Evolutionary conservation across 2,797 vertebrate species (phyloP).

Genomic region (Lagodon rhomboides): DNA sequence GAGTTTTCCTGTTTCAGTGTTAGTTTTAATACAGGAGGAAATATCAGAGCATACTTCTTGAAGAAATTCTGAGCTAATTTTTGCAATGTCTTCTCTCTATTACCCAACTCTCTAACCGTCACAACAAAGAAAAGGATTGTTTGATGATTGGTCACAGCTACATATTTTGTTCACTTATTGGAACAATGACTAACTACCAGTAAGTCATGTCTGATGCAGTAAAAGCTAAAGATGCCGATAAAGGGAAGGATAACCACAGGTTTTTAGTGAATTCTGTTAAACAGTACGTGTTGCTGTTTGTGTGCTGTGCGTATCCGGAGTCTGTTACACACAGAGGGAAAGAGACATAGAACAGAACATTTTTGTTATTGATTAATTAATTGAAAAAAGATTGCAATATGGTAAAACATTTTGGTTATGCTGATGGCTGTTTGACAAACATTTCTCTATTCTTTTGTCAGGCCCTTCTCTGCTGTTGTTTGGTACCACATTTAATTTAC

Average conservation of each 20-base stretch:
- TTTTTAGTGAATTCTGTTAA: constrained; percentile 2
- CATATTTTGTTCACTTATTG: constrained; percentile 6
- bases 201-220: neutral
- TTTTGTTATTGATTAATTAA: neutral
- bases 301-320: neutral
- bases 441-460: neutral
- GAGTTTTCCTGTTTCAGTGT: neutral
- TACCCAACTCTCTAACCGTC: neutral
- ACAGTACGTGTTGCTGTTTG: neutral
- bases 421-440: neutral
- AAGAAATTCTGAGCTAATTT: neutral
- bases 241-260: neutral
- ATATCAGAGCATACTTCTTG: neutral
- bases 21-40: neutral
- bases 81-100: neutral
- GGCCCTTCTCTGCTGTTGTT: neutral
- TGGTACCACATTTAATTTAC: neutral
- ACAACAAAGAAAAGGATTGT: neutral
- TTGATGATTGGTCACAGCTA: neutral
- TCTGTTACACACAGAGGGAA: neutral
- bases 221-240: neutral
- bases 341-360: neutral
- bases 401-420: neutral
- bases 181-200: constrained; percentile 11
- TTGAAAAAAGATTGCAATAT: neutral